Evolutionary conservation across 2,888 invertebrate species (phyloP), one percentile per base, ranked within the genome.

Genomic region (Chouioia cunea): DNA sequence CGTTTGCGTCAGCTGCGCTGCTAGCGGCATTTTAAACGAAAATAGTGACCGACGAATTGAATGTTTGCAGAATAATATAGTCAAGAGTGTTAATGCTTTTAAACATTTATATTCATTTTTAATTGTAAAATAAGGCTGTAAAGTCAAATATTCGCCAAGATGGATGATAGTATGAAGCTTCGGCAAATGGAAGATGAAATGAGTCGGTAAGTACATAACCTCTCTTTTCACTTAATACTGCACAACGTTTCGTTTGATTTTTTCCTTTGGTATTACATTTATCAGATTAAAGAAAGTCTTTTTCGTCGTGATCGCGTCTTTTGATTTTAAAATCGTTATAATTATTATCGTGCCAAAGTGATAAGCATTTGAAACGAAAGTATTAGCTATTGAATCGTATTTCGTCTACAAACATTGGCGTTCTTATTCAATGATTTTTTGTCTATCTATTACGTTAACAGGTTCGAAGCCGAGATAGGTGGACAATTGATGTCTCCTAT

Each of bases 141-240:
- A 20, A 15, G 6, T 16, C 8, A 27, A 56, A 20, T 36, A 56
- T 27, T 52, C 22, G 18, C 43, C 60, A 79, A 76, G 63, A 85
- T 84, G 82, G 86, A 87, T 15, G 88, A 89, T 60, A 92, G 91
- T 87, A 89, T 91, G 79, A 92, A 91, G 88, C 89, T 91, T 78
- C 89, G 91, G 77, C 91, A 93, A 85, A 96, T 96, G 92, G 96
- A 96, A 86, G 95, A 95, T 86, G 96, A 96, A 88, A 93, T 96
- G 92, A 95, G 92, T 82, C 91, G 94, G 93, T 93, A 87, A 84
- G 82, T 77, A 65, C 57, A 46, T 66, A 69, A 73, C 73, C 74
- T 71, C 48, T 56, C 15, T 59, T 54, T 53, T 44, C 4, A 63
- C 65, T 12, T 48, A 22, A 56, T 67, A n/a, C 67, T n/a, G n/a